These are phyloP conservation scores for Thunnus thynnus DNA, from an alignment of 2,113 vertebrate genomes.

Conservation along the genomic window DNA sequence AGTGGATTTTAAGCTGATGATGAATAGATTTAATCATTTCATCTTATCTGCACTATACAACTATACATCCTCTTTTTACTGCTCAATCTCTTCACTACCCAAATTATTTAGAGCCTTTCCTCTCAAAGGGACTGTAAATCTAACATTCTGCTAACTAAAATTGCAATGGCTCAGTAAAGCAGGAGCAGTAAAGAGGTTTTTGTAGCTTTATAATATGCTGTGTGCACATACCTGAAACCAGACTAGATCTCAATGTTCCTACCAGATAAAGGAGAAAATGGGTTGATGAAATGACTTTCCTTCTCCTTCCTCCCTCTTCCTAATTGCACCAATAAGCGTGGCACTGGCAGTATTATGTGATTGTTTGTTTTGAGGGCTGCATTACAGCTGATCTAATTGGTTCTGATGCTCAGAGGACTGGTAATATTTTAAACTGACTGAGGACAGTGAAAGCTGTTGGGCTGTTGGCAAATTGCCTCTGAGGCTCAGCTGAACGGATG, in stretches of 20 bases:
- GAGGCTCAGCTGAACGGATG: slow-evolving; percentile 27
- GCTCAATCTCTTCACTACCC: slow-evolving; percentile 10
- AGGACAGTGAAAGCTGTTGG: slow-evolving; percentile 20
- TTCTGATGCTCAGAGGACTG: slow-evolving; percentile 40
- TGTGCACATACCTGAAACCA: slow-evolving; percentile 4
- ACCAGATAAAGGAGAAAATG: slow-evolving; percentile 7
- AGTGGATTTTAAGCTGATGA: slow-evolving; percentile 9
- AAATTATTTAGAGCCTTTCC: slow-evolving; percentile 20
- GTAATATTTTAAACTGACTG: slow-evolving; percentile 45
- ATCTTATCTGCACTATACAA: slow-evolving; percentile 8
- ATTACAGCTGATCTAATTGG: slow-evolving; percentile 51
- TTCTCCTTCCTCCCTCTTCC: not conserved
- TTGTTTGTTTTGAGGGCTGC: slow-evolving; percentile 51
- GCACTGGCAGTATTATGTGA: slow-evolving; percentile 35
- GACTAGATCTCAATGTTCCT: not conserved
- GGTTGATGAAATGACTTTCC: slow-evolving; percentile 20
- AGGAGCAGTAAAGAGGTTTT: not conserved
- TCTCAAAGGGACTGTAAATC: slow-evolving; percentile 34
- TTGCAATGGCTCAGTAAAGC: slow-evolving; percentile 12
- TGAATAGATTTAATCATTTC: not conserved
- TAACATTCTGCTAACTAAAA: slow-evolving; percentile 23
- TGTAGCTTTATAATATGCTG: not conserved
- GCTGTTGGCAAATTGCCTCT: slow-evolving; percentile 19
- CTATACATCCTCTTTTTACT: slow-evolving; percentile 5
- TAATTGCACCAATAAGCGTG: slow-evolving; percentile 45